Evolutionary conservation across 1,140 invertebrate genomes (phyloP), one percentile per base, ranked within the genome.

Genomic region (Phymastichus coffea): DNA sequence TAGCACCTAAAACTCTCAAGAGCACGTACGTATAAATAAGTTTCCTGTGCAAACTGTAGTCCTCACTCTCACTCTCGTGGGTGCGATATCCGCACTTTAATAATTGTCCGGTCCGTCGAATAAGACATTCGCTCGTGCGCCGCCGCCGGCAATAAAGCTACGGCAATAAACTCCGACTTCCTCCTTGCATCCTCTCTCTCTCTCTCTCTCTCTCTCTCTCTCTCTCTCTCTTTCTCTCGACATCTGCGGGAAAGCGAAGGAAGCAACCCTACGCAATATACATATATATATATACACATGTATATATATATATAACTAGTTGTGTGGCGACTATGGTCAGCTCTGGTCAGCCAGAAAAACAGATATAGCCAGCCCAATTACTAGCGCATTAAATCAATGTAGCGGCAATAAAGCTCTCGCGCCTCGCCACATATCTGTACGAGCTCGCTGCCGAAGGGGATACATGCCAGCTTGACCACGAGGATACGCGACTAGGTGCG

Each of bases 351-450:
- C n/a, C n/a, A n/a, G n/a, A n/a, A n/a, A n/a, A n/a, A n/a, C n/a
- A n/a, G n/a, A n/a, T n/a, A n/a, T n/a, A n/a, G 35, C 1, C 25
- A 46, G 59, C 44, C 59, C 52, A 61, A 61, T 61, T 61, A 61
- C 59, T 56, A 51, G 28, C 25, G 59, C 52, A 56, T 61, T 61
- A 61, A 61, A 61, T 61, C 59, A 56, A 61, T 61, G 52, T 56
- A 56, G n/a, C n/a, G 23, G 59, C 46, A 55, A 61, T 61, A 61
- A 61, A 61, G 28, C 6, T 46, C 37, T 26, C 6, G 28, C 20
- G 37, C 28, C 12, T n/a, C 10, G 23, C 25, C 37, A 22, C 51
- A 47, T 61, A 33, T 49, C 35, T 54, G 35, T 35, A 53, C 28
- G 28, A n/a, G n/a, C n/a, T n/a, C n/a, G n/a, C n/a, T n/a, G n/a